Conservation (phyloP, 2,113 vertebrate genomes). For the Campylomormyrus tamandua region DNA sequence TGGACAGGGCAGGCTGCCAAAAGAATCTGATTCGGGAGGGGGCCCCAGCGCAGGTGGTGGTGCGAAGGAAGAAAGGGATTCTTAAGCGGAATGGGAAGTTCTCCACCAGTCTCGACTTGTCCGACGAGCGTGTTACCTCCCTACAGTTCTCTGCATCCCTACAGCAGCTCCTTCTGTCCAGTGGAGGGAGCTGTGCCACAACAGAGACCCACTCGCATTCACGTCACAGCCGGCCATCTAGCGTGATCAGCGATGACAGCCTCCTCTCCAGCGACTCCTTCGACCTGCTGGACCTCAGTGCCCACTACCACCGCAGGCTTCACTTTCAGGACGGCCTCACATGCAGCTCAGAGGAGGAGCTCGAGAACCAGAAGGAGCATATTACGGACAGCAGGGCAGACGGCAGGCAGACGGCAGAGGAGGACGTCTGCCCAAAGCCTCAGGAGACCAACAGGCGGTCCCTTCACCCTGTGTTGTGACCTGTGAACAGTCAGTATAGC, state of each 20-base stretch:
- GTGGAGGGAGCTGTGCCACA: not conserved
- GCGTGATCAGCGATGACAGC: conserved; percentile 64
- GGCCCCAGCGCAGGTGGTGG: conserved; percentile 38
- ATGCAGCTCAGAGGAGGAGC: conserved; percentile 55
- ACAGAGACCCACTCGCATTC: not conserved
- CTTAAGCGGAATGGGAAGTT: conserved; percentile 66
- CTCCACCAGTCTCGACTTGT: conserved; percentile 58
- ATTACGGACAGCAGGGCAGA: not conserved
- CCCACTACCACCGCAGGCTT: conserved; percentile 39
- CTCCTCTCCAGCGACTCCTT: conserved; percentile 64
- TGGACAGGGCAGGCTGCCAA: conserved; percentile 9
- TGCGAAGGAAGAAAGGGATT: conserved; percentile 59
- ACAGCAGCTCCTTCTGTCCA: conserved; percentile 47
- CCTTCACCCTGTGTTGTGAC: not conserved
- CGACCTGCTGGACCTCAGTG: conserved; percentile 57
- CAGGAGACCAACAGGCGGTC: conserved; percentile 24
- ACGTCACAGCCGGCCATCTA: conserved; percentile 53
- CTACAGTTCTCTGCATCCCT: conserved; percentile 45
- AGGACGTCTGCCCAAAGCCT: conserved; percentile 29
- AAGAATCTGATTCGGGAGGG: conserved; percentile 25
- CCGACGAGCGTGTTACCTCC: conserved; percentile 30
- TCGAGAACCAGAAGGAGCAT: conserved; percentile 25
- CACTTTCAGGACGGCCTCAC: conserved; percentile 38
- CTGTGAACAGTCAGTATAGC: not conserved
- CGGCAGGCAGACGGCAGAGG: not conserved